Evolutionary conservation across 2,888 invertebrate species (phyloP).

Genomic region (Dryobotodes eremita): DNA sequence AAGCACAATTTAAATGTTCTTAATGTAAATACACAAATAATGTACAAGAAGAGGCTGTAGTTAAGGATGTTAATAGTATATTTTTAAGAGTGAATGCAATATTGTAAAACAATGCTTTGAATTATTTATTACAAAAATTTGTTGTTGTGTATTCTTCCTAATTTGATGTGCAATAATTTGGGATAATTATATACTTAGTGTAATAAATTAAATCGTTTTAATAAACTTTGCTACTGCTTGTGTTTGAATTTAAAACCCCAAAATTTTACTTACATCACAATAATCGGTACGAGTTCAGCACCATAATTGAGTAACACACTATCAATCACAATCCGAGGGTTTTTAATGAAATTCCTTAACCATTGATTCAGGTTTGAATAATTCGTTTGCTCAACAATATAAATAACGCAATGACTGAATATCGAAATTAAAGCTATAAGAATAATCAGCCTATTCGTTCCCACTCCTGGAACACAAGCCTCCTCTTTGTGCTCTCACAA

Average conservation of each 20-base stretch:
- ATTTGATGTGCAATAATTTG: constrained; percentile 82
- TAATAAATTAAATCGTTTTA: constrained; percentile 66
- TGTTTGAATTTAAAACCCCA: constrained; percentile 35
- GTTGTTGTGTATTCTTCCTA: constrained; percentile 71
- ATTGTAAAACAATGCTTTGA: constrained; percentile 48
- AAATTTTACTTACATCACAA: background rate
- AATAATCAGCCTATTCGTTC: no score
- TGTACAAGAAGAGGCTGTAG: constrained; percentile 3
- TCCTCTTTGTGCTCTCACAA: no score
- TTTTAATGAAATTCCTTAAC: no score
- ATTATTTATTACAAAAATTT: constrained; percentile 70
- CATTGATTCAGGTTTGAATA: no score
- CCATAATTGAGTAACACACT: no score
- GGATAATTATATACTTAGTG: constrained; percentile 62
- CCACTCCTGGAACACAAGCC: no score
- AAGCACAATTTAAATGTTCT: no score
- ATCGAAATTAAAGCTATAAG: no score
- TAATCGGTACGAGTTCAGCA: background rate
- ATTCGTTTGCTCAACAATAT: no score
- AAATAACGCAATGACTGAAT: no score
- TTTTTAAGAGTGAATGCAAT: constrained; percentile 48
- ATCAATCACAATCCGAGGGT: no score
- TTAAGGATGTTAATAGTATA: constrained; percentile 12
- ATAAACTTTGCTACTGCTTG: constrained; percentile 43
- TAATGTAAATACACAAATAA: no score